These are phyloP conservation scores for Fregetta grallaria DNA, from an alignment of 2,113 vertebrate species.

Conservation along the genomic window DNA sequence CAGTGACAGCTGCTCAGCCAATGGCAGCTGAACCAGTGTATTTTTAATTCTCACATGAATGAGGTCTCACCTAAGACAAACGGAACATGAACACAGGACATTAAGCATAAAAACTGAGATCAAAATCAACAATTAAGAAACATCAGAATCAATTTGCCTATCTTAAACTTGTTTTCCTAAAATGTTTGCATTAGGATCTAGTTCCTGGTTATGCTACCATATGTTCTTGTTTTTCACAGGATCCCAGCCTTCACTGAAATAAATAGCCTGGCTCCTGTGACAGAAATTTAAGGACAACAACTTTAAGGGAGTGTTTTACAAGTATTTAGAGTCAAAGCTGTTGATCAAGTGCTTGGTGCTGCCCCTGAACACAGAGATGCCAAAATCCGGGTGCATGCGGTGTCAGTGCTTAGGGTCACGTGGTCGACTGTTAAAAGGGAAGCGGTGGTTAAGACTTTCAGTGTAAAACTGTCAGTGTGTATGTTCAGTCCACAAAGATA, in stretches of 20 bases:
- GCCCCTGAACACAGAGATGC: background rate
- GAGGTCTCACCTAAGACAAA: background rate
- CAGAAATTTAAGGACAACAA: background rate
- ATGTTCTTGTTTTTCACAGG: background rate
- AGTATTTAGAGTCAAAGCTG: background rate
- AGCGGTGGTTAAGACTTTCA: background rate
- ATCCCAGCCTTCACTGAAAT: background rate
- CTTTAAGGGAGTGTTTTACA: background rate
- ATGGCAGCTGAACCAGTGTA: background rate
- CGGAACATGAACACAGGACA: background rate
- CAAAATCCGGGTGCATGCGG: background rate
- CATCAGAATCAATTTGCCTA: background rate
- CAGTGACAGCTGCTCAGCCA: background rate
- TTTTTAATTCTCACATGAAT: background rate
- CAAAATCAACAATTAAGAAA: background rate
- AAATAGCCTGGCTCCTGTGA: background rate
- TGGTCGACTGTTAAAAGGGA: background rate
- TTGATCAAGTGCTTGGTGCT: background rate
- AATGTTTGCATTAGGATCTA: background rate
- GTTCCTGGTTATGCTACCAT: background rate
- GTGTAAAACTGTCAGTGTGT: background rate
- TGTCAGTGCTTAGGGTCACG: accelerated
- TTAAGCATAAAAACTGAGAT: background rate
- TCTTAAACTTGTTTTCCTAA: background rate
- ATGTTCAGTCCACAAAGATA: background rate